These are phyloP conservation scores for Teleiodes luculella DNA, from an alignment of 2,888 invertebrate genomes.

Conservation along the genomic window DNA sequence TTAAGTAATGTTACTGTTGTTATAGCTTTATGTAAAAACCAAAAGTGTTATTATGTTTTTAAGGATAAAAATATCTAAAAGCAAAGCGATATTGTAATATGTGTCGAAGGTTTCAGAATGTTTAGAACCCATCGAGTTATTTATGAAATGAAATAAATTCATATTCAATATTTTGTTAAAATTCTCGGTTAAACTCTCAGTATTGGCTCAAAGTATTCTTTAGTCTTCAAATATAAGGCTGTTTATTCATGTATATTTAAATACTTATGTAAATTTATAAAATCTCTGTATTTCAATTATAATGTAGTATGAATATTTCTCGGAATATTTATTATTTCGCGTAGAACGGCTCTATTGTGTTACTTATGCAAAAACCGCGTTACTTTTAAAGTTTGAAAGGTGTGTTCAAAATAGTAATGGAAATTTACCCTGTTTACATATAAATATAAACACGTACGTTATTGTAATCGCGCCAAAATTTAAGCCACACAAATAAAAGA, in stretches of 20 bases:
- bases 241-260: too few species aligned
- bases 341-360: neutral
- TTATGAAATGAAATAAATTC: too few species aligned
- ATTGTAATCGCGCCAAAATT: neutral
- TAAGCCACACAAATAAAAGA: neutral
- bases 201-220: constrained; percentile 73
- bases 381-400: constrained; percentile 4
- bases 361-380: neutral
- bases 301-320: neutral
- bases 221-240: constrained; percentile 25
- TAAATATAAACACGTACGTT: neutral
- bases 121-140: neutral
- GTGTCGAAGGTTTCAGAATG: constrained; percentile 17
- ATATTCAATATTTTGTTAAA: neutral
- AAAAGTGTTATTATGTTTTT: constrained; percentile 76
- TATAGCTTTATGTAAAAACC: constrained; percentile 75
- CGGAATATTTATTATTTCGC: too few species aligned
- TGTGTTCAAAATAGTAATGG: neutral
- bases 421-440: neutral
- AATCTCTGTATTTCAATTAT: too few species aligned
- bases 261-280: too few species aligned
- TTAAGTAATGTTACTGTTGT: constrained; percentile 71
- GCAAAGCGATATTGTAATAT: constrained; percentile 22
- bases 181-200: constrained; percentile 37
- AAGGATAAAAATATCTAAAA: constrained; percentile 43